A percentile compares a stretch with the other conserved stretches of the same genome.
phyloP scores from a whole-genome alignment of 1,140 invertebrate genomes.

The Phthorimaea operculella region DNA sequence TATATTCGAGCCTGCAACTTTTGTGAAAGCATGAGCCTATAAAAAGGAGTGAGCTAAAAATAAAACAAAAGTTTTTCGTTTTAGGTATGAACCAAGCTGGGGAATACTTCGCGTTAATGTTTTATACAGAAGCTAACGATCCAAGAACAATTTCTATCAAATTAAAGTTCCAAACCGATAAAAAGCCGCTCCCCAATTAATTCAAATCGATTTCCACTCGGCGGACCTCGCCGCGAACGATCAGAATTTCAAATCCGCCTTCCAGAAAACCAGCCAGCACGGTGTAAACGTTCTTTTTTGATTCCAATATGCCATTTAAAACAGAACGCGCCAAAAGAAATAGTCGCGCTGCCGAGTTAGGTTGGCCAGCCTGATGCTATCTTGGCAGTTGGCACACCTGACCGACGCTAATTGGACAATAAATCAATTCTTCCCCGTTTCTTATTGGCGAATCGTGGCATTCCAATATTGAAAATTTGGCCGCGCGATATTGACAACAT shows the following conservation, averaged over 20 bases:
- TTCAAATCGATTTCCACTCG: slow-evolving; percentile 65
- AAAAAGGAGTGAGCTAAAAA: too few relatives aligned
- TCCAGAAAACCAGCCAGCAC: slow-evolving; percentile 50
- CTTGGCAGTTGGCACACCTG: slow-evolving; percentile 68
- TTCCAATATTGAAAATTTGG: slow-evolving; percentile 69
- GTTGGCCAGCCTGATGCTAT: slow-evolving; percentile 65
- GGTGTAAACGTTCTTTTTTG: slow-evolving; percentile 64
- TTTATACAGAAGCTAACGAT: slow-evolving; percentile 3
- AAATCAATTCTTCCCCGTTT: slow-evolving; percentile 67
- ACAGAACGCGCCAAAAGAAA: slow-evolving; percentile 62
- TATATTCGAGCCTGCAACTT: too few relatives aligned
- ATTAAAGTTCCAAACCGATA: slow-evolving; percentile 56
- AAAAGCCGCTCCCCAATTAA: slow-evolving; percentile 51
- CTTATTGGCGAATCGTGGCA: slow-evolving; percentile 67
- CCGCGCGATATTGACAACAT: slow-evolving; percentile 67
- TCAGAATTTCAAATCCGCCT: slow-evolving; percentile 65
- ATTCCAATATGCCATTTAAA: slow-evolving; percentile 65
- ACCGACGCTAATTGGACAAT: slow-evolving; percentile 68
- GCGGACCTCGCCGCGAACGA: slow-evolving; percentile 48
- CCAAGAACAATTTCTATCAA: slow-evolving; percentile 45
- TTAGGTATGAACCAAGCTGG: too few relatives aligned
- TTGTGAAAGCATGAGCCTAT: too few relatives aligned
- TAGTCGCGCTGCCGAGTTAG: slow-evolving; percentile 57
- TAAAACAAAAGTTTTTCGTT: too few relatives aligned
- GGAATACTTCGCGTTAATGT: neutral